phyloP scores from a whole-genome alignment of 2,113 vertebrate species.

The Bungarus multicinctus region DNA sequence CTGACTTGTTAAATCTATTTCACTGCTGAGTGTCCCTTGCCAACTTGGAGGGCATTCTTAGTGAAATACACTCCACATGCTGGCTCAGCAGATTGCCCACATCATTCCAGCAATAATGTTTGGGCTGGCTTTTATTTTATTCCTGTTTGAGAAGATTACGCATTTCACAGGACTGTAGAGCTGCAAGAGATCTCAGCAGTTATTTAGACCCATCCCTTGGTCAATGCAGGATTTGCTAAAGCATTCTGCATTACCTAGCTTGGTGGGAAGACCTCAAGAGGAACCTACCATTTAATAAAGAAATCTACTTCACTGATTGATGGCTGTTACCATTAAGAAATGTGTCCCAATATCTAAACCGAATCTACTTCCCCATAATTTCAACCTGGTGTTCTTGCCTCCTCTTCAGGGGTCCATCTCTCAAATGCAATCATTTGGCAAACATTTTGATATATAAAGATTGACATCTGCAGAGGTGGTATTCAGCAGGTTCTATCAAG shows the following conservation, averaged over 20 bases:
- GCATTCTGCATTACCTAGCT: neutral
- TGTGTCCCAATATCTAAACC: neutral
- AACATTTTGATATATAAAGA: neutral
- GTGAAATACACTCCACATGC: slow-evolving; percentile 29
- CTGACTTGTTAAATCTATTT: slow-evolving; percentile 49
- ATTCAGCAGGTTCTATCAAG: too few species aligned
- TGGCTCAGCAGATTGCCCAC: slow-evolving; percentile 42
- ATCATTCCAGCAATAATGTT: slow-evolving; percentile 50
- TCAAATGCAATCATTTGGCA: neutral
- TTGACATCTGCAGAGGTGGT: neutral
- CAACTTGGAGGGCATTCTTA: slow-evolving; percentile 46
- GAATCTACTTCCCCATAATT: neutral
- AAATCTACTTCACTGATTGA: neutral
- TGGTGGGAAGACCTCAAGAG: neutral
- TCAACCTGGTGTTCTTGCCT: neutral
- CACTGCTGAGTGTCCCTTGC: slow-evolving; percentile 40
- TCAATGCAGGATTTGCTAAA: neutral
- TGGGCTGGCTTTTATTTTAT: slow-evolving; percentile 48
- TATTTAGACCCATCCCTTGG: neutral
- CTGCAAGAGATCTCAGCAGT: neutral
- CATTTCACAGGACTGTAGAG: neutral
- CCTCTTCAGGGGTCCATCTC: neutral
- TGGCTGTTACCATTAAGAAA: neutral
- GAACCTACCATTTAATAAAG: neutral
- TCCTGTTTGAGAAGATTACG: slow-evolving; percentile 41